Evolutionary conservation across 2,113 vertebrate species (phyloP).

Genomic region (Myotis brandtii): DNA sequence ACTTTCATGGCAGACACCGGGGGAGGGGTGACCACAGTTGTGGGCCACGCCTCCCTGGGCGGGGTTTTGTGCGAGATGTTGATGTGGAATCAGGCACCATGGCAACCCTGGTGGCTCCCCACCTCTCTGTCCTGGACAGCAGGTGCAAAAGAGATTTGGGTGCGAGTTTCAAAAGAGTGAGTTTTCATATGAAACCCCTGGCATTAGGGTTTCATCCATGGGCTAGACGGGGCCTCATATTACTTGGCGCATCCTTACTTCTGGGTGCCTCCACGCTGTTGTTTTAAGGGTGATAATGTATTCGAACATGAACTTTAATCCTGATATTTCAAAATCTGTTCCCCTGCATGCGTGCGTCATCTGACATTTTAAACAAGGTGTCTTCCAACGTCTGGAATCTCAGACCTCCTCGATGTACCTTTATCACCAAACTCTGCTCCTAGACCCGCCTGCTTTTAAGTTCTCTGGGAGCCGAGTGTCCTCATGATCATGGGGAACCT

Average conservation of each 20-base stretch:
- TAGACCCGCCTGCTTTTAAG: conserved; percentile 41
- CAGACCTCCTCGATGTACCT: neutral
- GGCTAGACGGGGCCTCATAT: conserved; percentile 64
- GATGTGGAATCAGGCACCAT: too few relatives aligned
- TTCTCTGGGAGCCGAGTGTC: neutral
- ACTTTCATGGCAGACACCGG: neutral
- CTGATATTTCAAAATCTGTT: conserved; percentile 87
- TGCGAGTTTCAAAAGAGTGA: neutral
- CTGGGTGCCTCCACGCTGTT: conserved; percentile 81
- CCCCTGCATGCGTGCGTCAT: conserved; percentile 73
- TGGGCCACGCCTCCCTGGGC: neutral
- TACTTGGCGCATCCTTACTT: conserved; percentile 79
- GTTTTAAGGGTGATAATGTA: conserved; percentile 83
- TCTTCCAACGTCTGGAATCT: conserved; percentile 57
- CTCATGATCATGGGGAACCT: neutral
- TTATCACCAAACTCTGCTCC: conserved; percentile 33
- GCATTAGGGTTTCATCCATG: conserved; percentile 35
- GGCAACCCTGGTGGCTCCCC: neutral
- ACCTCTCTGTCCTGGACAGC: neutral
- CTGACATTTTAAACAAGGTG: conserved; percentile 17
- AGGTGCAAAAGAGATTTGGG: neutral
- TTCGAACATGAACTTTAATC: conserved; percentile 85
- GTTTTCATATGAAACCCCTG: conserved; percentile 62
- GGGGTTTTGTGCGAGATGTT: neutral
- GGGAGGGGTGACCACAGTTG: neutral